phyloP scores from a whole-genome alignment of 2,113 vertebrate species.

The Pseudolaguvia tuberculata region DNA sequence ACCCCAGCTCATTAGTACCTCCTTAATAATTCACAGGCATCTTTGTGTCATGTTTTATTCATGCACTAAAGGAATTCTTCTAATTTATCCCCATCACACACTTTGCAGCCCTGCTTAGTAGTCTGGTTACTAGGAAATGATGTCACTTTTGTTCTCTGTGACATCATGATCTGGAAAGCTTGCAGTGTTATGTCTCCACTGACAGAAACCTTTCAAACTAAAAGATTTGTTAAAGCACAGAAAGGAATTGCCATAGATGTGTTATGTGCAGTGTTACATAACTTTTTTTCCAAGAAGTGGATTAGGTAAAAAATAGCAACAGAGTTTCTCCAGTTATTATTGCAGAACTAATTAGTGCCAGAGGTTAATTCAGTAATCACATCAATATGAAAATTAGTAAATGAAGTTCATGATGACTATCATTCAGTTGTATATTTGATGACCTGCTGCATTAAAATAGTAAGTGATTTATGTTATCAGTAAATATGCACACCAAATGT shows the following conservation, averaged over 20 bases:
- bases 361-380: constrained; percentile 67
- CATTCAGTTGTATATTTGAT: constrained; percentile 31
- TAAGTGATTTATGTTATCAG: not conserved
- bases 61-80: constrained; percentile 57
- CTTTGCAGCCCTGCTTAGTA: constrained; percentile 37
- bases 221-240: not conserved
- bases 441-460: not conserved
- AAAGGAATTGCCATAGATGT: not conserved
- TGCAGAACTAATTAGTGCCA: constrained; percentile 71
- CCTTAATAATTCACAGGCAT: constrained; percentile 65
- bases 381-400: constrained; percentile 59
- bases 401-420: constrained; percentile 39
- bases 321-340: constrained; percentile 61
- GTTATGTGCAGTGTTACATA: not conserved
- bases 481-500: not conserved
- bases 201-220: constrained; percentile 10
- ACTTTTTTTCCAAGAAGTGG: constrained; percentile 58
- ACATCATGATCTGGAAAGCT: constrained; percentile 7
- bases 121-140: constrained; percentile 40
- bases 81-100: constrained; percentile 43
- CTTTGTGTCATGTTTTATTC: constrained; percentile 66
- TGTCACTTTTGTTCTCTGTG: constrained; percentile 16
- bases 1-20: constrained; percentile 51
- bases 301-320: constrained; percentile 67
- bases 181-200: constrained; percentile 30